Evolutionary conservation across 2,113 vertebrate species (phyloP), one percentile per base, ranked within the genome.

Genomic region (Paracanthobrama guichenoti): DNA sequence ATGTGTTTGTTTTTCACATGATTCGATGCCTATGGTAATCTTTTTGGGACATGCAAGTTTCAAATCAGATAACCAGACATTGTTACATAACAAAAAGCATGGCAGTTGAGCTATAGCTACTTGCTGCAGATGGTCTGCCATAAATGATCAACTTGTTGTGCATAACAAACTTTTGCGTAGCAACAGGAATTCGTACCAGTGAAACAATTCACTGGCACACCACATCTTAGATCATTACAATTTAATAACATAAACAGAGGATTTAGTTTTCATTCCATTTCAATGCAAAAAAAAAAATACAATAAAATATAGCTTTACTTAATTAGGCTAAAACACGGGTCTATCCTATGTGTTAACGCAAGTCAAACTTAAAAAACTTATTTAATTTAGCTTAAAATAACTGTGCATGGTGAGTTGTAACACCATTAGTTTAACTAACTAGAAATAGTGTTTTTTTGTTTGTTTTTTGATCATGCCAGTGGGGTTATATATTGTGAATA

Each of bases 31-130:
- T 14, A 39, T 39, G 24, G 50, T 59, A 55, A 39, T 20, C 6
- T 24, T 46, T 79, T 53, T 14, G 57, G 7, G 31, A 72, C 53
- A 72, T 79, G 66, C 57, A 60, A 75, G 75, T 28, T n/a, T 6
- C 42, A 35, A 80, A 88, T 50, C 78, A 83, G 86, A 85, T 83
- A 79, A 79, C 13, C 57, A 62, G 78, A 66, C 78, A 67, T 4
- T 71, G 79, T 39, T 31, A 0, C 9, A 67, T n/a, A 67, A 66
- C 0, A 42, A 57, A 1, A 67, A 20, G n/a, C 9, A 64, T 7
- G 28, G 50, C 74, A 78, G 35, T 67, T 81, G 26, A 6, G 44
- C 44, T 67, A 50, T 81, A 6, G 39, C 39, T 7, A 7, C 44
- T 81, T 20, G 28, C 60, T 44, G 26, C 62, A 67, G 44, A 67